Percentiles rank a stretch among this genome's conserved stretches.
phyloP scores from a whole-genome alignment of 2,888 invertebrate species.

The Acanthosepion lycidas region DNA sequence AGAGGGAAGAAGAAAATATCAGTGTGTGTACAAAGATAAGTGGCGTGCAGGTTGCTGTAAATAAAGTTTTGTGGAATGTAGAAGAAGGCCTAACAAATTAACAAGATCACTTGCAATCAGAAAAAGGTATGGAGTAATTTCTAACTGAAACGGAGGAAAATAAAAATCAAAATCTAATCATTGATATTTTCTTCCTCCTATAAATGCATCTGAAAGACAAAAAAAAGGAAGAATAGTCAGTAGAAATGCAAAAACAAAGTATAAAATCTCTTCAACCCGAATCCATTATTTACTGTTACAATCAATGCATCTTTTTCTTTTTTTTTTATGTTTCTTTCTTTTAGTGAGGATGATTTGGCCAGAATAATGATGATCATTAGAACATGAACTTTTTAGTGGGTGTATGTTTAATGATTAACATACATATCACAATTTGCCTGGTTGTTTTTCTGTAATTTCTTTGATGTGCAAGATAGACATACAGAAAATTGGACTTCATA shows the following conservation, averaged over 20 bases:
- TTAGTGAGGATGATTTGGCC: not conserved
- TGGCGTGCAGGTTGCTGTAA: not conserved
- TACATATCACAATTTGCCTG: conserved; percentile 4
- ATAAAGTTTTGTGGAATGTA: not conserved
- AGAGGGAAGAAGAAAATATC: conserved; percentile 2
- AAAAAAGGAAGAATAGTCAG: not conserved
- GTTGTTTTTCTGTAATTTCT: conserved; percentile 33
- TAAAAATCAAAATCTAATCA: not conserved
- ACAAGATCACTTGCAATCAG: not conserved
- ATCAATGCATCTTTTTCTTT: not conserved
- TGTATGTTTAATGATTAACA: conserved; percentile 33
- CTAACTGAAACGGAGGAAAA: not conserved
- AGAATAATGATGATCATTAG: conserved; percentile 12
- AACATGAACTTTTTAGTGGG: not conserved
- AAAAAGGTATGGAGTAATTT: conserved; percentile 20
- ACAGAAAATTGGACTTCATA: conserved; percentile 33
- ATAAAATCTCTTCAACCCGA: not conserved
- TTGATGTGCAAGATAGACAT: conserved; percentile 33
- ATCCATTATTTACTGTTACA: not conserved
- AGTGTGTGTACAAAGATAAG: not conserved
- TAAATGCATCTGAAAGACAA: not conserved
- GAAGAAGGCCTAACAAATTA: conserved; percentile 20
- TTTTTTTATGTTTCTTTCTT: not conserved
- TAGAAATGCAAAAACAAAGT: not conserved
- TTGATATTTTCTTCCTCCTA: conserved; percentile 11